Evolutionary conservation across 2,888 invertebrate species (phyloP), one percentile per base, ranked within the genome.

Genomic region (Lochmaea capreae): DNA sequence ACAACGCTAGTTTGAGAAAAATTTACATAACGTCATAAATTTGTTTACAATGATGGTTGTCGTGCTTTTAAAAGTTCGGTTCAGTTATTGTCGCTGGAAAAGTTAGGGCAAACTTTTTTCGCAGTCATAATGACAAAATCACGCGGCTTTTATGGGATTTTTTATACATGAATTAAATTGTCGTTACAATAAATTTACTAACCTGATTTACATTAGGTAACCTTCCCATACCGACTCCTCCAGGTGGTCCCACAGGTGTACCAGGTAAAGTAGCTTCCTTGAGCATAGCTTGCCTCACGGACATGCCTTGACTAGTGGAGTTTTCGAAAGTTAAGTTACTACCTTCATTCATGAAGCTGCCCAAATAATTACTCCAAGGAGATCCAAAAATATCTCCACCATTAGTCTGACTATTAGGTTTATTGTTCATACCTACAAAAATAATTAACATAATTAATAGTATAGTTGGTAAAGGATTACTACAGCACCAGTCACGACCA

Each of bases 241-340:
- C 62, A 4, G 77, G 77, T 12, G 75, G 74, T 6, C 76, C 78
- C 65, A 66, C 79, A 42, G 63, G 78, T 16, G 49, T 74, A 61
- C 74, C 80, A 43, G 76, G 80, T 42, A 76, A 78, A 74, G 83
- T 83, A 3, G 85, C 84, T 78, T 87, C 87, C 72, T 87, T 87
- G 49, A 87, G 72, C 87, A 87, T 87, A 2, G 86, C 85, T 75
- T 87, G 87, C 62, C 87, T 77, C 81, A 86, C 84, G 1, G 86
- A 85, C 81, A 87, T 82, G 65, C 81, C 73, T 67, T 79, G 77
- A 52, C 71, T 74, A 43, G 69, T 54, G 26, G 66, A 58, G 16
- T 65, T 74, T 26, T 77, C 74, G 58, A 62, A 74, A 12, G 66
- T 67, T 54, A 69, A 57, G 12, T 65, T 61, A 9, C 54, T 66